phyloP scores from a whole-genome alignment of 2,888 invertebrate species.

The Harpagoxenus sublaevis region DNA sequence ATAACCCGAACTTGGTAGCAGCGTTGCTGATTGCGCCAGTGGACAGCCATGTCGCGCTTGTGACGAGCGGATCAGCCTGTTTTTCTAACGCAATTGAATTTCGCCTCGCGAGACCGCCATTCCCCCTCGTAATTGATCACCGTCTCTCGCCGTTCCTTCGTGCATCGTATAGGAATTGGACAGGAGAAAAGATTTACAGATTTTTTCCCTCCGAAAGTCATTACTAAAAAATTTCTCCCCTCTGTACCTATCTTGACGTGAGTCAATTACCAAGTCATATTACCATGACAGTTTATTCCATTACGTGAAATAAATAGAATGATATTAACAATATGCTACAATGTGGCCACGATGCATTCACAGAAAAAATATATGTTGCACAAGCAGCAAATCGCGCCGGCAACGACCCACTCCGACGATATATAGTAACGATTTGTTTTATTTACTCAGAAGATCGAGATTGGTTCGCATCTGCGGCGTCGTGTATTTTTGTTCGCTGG shows the following conservation, averaged over 20 bases:
- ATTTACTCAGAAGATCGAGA: slow-evolving; percentile 56
- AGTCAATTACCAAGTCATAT: too few relatives aligned
- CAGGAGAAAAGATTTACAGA: slow-evolving; percentile 57
- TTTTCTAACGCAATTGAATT: slow-evolving; percentile 81
- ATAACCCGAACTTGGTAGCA: slow-evolving; percentile 57
- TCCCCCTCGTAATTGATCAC: slow-evolving; percentile 78
- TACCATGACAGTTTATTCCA: background rate
- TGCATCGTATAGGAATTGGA: slow-evolving; percentile 55
- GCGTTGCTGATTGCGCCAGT: slow-evolving; percentile 54
- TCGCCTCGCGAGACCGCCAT: slow-evolving; percentile 76
- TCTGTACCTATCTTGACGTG: background rate
- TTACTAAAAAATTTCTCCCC: background rate
- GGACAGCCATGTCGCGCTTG: slow-evolving; percentile 77
- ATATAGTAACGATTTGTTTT: slow-evolving; percentile 52
- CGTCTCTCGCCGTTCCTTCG: slow-evolving; percentile 58
- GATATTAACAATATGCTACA: background rate
- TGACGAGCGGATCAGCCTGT: slow-evolving; percentile 78
- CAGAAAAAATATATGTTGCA: slow-evolving; percentile 11
- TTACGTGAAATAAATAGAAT: background rate
- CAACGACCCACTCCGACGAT: slow-evolving; percentile 26
- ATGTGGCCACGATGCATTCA: background rate
- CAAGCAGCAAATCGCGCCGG: slow-evolving; percentile 14
- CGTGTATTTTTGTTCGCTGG: slow-evolving; percentile 59
- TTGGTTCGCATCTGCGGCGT: slow-evolving; percentile 51
- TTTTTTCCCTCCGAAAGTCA: slow-evolving; percentile 60